Conservation (phyloP, 1,140 invertebrate species). For the Drosophila ironensis region DNA sequence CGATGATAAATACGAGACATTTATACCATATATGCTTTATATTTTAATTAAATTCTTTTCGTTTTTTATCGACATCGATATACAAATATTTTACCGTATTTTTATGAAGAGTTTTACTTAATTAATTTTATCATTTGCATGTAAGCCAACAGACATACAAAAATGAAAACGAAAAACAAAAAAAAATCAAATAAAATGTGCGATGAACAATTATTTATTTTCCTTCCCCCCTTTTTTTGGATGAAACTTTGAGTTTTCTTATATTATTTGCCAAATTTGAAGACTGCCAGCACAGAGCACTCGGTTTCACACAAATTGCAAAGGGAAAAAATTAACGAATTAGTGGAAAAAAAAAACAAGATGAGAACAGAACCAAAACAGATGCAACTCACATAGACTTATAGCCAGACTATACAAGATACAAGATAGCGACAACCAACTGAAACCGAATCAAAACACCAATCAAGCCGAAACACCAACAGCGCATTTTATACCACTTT, state of each 20-base stretch:
- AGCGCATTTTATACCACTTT: slow-evolving; percentile 60
- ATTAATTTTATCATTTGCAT: slow-evolving; percentile 66
- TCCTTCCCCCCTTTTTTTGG: not conserved
- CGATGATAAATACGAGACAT: slow-evolving; percentile 19
- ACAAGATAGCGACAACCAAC: slow-evolving; percentile 5
- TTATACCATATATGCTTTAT: slow-evolving; percentile 49
- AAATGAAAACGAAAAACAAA: slow-evolving; percentile 50
- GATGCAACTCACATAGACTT: slow-evolving; percentile 70
- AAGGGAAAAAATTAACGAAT: too few relatives aligned
- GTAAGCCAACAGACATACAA: slow-evolving; percentile 50
- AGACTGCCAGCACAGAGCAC: slow-evolving; percentile 55
- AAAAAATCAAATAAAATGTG: slow-evolving; percentile 69
- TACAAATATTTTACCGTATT: slow-evolving; percentile 68
- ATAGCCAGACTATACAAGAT: slow-evolving; percentile 37
- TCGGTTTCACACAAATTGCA: slow-evolving; percentile 60
- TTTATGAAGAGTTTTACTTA: slow-evolving; percentile 77
- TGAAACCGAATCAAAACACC: slow-evolving; percentile 4
- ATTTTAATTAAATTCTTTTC: slow-evolving; percentile 58
- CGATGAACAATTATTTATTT: slow-evolving; percentile 49
- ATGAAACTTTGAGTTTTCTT: not conserved
- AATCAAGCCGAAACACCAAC: slow-evolving; percentile 19
- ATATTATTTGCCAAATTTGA: slow-evolving; percentile 6
- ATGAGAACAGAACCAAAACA: slow-evolving; percentile 56
- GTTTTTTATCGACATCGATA: slow-evolving; percentile 37
- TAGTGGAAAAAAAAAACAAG: too few relatives aligned